Percentiles rank a stretch among this genome's conserved stretches.
Conservation (phyloP, 2,113 vertebrate species). For the Asarcornis scutulata region DNA sequence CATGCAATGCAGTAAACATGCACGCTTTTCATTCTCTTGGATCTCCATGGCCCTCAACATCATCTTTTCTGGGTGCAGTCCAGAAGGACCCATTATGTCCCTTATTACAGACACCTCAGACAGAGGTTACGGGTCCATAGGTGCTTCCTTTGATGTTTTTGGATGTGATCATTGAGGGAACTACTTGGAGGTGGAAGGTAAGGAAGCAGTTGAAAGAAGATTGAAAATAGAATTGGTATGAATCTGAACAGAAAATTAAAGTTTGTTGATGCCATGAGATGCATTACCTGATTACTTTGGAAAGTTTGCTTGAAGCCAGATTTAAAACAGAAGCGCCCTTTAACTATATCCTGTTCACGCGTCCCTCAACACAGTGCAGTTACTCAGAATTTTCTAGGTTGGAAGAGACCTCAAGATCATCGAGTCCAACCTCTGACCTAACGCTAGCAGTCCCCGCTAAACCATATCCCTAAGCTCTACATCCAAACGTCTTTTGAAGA, state of each 20-base stretch:
- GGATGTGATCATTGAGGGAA: neutral
- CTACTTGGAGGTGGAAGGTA: neutral
- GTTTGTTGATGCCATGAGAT: neutral
- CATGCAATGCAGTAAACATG: neutral
- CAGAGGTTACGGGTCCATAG: accelerated
- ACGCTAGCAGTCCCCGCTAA: too few relatives aligned
- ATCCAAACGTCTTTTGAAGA: too few relatives aligned
- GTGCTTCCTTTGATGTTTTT: neutral
- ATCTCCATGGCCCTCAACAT: neutral
- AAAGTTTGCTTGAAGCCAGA: neutral
- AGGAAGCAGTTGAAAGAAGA: neutral
- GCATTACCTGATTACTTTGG: neutral
- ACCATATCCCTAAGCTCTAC: too few relatives aligned
- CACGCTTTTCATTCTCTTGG: neutral
- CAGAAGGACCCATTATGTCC: neutral
- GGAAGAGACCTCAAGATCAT: too few relatives aligned
- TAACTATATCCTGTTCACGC: accelerated
- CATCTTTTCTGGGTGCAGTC: neutral
- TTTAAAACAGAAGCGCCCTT: neutral
- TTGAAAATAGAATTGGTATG: neutral
- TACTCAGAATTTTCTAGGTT: too few relatives aligned
- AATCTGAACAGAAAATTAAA: neutral
- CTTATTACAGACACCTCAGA: accelerated
- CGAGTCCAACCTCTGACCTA: too few relatives aligned
- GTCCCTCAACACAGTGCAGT: neutral